Base-by-base conservation (phyloP, 1,140 invertebrate genomes). In the Bombus polaris region DNA sequence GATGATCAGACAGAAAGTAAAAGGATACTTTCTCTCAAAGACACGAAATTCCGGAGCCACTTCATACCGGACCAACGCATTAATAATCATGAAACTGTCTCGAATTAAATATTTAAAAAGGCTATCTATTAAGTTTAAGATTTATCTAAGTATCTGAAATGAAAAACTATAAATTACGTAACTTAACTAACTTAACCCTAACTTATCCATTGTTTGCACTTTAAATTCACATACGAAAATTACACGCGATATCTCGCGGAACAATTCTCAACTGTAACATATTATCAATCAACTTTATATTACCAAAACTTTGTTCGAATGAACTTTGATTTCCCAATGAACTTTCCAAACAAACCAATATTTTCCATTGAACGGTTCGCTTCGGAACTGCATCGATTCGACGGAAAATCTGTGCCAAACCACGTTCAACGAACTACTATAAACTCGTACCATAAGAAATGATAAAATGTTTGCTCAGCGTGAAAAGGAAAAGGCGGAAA, bases 21-120 rank as follows among this genome's bases (percentile, higher is more conserved):
- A 83, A 83, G 72, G 81, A 83, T 83, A 83, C 81, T 83, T 83
- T 83, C 81, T 83, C 72, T 47, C 72, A 5, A 57, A 42, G 18
- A 25, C 74, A 53, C 44, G 32, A 70, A 84, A 66, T 78, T 78
- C 75, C 66, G 18, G 18, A 6, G 37, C 35, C 32, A 71, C 66
- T 44, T 44, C 9, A 32, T 65, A 35, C 53, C 35, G 62, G 59
- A 35, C 62, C 47, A 81, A 9, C 66, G 75, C 57, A 65, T 78
- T 28, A 44, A 78, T 78, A 62, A 65, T 44, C 74, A 53, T 78
- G 42, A 65, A 78, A 78, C 62, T 18, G 57, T 32, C 57, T 65
- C 57, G 18, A 78, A 76, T 15, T 8, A n/a, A 18, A 73, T 42
- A 73, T 47, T n/a, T 42, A 28, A 3, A n/a, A 15, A 73, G 9